Percentiles rank a stretch among this genome's conserved stretches.
Conservation (phyloP, 2,888 invertebrate genomes). For the Xestoiulus laeticollis region DNA sequence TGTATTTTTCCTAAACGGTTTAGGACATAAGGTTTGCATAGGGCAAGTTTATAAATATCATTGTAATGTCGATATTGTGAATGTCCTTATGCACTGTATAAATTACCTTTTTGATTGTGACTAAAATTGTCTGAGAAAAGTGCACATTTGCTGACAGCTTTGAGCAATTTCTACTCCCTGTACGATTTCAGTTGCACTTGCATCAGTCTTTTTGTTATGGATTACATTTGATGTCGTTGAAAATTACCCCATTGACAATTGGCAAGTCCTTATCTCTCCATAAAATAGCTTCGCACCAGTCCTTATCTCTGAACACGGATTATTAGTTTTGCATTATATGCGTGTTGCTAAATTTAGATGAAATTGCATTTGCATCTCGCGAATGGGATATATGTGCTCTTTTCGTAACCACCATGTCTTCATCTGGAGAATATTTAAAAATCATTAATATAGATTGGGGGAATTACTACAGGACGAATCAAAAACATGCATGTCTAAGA, state of each 20-base stretch:
- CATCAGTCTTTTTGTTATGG: not conserved
- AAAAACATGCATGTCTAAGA: too few relatives aligned
- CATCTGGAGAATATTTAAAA: not conserved
- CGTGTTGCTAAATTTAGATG: not conserved
- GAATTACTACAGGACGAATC: not conserved
- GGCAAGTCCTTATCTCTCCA: not conserved
- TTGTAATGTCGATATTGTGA: not conserved
- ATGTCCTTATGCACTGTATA: not conserved
- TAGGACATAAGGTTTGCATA: not conserved
- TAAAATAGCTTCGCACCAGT: not conserved
- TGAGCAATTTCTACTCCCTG: not conserved
- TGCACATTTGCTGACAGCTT: not conserved
- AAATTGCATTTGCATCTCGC: not conserved
- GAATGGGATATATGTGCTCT: not conserved
- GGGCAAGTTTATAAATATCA: not conserved
- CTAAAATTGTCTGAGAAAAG: not conserved
- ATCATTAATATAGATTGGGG: not conserved
- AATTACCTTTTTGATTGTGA: not conserved
- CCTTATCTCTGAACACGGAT: not conserved
- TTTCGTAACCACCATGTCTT: not conserved
- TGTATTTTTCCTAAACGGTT: not conserved
- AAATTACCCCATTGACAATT: not conserved
- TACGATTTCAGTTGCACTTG: not conserved
- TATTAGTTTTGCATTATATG: not conserved
- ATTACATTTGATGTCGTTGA: not conserved